Evolutionary conservation across 1,140 invertebrate genomes (phyloP).

Genomic region (Macrocentrus cingulum): DNA sequence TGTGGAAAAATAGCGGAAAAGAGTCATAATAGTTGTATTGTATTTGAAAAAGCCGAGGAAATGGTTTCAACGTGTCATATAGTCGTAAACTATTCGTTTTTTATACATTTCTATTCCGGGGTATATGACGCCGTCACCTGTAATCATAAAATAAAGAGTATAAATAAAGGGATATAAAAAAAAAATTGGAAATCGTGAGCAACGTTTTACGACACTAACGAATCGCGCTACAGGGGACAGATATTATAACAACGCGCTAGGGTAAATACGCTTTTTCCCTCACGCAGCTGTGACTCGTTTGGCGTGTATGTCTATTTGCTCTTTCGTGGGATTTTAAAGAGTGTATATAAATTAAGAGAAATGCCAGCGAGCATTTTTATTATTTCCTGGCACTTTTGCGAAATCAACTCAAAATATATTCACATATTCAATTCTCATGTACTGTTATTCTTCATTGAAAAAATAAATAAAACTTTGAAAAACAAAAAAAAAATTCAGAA

Average conservation of each 20-base stretch:
- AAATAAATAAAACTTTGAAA: constrained; percentile 35
- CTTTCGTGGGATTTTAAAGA: background rate
- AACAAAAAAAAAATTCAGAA: no score
- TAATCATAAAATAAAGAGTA: background rate
- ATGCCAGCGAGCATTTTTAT: background rate
- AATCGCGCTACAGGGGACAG: no score
- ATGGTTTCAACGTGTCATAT: background rate
- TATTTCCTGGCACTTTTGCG: background rate
- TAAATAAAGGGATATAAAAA: background rate
- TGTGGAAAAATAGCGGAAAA: no score
- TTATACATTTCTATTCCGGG: background rate
- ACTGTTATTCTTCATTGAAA: no score
- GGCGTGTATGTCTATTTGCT: background rate
- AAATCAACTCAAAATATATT: background rate
- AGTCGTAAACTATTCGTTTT: constrained; percentile 4
- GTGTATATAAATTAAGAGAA: constrained; percentile 1
- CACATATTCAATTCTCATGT: no score
- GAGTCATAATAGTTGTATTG: no score
- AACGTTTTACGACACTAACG: no score
- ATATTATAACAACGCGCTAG: no score
- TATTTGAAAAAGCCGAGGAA: no score
- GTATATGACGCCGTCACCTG: background rate
- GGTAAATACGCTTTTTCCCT: background rate
- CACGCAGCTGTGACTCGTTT: background rate
- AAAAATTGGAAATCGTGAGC: background rate